Base-by-base conservation (phyloP, 2,888 invertebrate species). In the Drosophila nigricruria region DNA sequence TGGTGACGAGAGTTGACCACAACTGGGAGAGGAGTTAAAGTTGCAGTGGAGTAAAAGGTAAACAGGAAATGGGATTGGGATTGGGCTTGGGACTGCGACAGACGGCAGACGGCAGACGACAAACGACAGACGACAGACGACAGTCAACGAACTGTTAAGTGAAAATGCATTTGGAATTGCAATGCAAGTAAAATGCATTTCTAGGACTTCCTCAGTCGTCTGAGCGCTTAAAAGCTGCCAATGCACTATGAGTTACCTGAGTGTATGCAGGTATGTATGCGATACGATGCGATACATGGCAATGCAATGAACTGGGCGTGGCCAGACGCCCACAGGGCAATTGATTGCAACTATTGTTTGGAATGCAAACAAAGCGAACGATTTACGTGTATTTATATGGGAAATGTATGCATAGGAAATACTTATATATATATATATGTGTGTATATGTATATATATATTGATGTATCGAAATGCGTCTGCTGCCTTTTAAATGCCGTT, bases 71-170 rank as follows among this genome's bases (percentile, higher is more conserved):
- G 23, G 10, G 16, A n/a, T 12, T 20, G 20, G n/a, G 10, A 2
- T 3, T 34, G 14, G 34, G n/a, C 4, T 18, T 9, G 38, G 14
- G 14, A 1, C n/a, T 8, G 38, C 38, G 43, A 20, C 42, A 42
- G 12, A 20, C 12, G 42, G 5, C 42, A 42, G 10, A 20, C 23
- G 43, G 9, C 43, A 23, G 12, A 23, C 12, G 42, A 40, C 65
- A 57, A 36, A 14, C 42, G 42, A 14, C 23, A 16, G 0, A 23
- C 14, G 43, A 36, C 65, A 57, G 53, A 47, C 58, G 59, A 34
- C 66, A 56, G 78, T 85, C 82, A 83, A 82, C 58, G 88, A 82
- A 83, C 88, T 82, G 71, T 49, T 12, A 57, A 78, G 82, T 69
- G 72, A 58, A 67, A 75, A 82, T 77, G 79, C 77, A 78, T 79